phyloP scores from a whole-genome alignment of 2,797 vertebrate species.

The Pelodytes ibericus region DNA sequence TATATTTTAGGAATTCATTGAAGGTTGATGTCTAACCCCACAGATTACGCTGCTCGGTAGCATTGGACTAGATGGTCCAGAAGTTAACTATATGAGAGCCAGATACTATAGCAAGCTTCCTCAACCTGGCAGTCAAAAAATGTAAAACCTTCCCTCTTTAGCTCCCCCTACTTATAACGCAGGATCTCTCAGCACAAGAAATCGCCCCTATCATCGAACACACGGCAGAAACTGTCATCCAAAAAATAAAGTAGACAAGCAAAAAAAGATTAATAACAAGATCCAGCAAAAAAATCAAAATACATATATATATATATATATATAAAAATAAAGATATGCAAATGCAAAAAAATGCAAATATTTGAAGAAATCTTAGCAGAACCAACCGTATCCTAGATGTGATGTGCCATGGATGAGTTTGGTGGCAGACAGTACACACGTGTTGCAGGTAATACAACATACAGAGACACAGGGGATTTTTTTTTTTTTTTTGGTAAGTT shows the following conservation, averaged over 20 bases:
- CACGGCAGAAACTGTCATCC: conserved; percentile 7
- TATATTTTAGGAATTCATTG: neutral
- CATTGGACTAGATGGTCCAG: neutral
- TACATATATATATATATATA: too few relatives aligned
- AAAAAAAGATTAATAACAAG: conserved; percentile 39
- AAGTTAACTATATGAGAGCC: neutral
- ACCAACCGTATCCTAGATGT: conserved; percentile 82
- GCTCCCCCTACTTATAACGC: too few relatives aligned
- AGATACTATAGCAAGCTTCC: neutral
- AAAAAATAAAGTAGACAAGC: conserved; percentile 41
- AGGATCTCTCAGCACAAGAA: conserved; percentile 2
- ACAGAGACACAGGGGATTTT: conserved; percentile 71
- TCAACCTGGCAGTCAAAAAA: too few relatives aligned
- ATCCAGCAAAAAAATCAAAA: conserved; percentile 33
- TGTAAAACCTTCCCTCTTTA: neutral
- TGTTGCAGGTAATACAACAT: conserved; percentile 74
- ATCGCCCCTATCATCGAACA: neutral
- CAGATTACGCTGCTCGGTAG: neutral
- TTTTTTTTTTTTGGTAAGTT: conserved; percentile 61
- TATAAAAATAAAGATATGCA: too few relatives aligned
- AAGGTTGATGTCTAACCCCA: neutral
- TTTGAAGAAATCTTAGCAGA: conserved; percentile 66
- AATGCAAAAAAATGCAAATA: conserved; percentile 63
- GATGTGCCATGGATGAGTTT: conserved; percentile 79
- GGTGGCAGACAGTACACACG: conserved; percentile 45